Evolutionary conservation across 2,888 invertebrate genomes (phyloP), one percentile per base, ranked within the genome.

Genomic region (Drosophila demipolita): DNA sequence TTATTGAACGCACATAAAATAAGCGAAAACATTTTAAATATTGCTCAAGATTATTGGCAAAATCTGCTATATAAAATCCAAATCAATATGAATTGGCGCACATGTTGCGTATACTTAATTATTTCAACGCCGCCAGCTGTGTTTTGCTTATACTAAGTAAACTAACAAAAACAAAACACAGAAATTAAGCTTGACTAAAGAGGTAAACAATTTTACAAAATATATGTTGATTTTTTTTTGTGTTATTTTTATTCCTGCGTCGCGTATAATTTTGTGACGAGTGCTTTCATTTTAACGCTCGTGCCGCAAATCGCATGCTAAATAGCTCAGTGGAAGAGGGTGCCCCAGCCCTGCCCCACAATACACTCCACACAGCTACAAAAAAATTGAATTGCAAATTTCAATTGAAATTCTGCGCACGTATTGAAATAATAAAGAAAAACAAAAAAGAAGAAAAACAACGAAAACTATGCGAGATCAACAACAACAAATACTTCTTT

Each of bases 311-410:
- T 77, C 73, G 83, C 73, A 82, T 80, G 74, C 64, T 72, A 80
- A 88, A 71, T 66, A 68, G 73, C 55, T 38, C 12, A n/a, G 33
- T 42, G 42, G 12, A 26, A 23, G 23, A 54, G 54, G 33, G 32
- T 32, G 57, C 3, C 42, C 35, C 12, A 8, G n/a, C 29, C 8
- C 29, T 7, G 20, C 45, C 5, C 3, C 7, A 45, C 20, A 26
- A 26, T 12, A 3, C 45, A 23, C 33, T 15, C 9, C 36, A 17
- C 15, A 7, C 7, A 11, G 1, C 45, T 20, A 12, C 45, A 12
- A 52, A 67, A 76, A 35, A 80, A 85, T 89, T 82, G 78, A 90
- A 90, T 87, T 90, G 91, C 90, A 90, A 87, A 89, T 89, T 77
- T 80, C 75, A 60, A 85, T 85, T 80, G 63, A 82, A 82, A 90